These are phyloP conservation scores for Tachycineta bicolor DNA, from an alignment of 2,113 vertebrate species.

Conservation along the genomic window DNA sequence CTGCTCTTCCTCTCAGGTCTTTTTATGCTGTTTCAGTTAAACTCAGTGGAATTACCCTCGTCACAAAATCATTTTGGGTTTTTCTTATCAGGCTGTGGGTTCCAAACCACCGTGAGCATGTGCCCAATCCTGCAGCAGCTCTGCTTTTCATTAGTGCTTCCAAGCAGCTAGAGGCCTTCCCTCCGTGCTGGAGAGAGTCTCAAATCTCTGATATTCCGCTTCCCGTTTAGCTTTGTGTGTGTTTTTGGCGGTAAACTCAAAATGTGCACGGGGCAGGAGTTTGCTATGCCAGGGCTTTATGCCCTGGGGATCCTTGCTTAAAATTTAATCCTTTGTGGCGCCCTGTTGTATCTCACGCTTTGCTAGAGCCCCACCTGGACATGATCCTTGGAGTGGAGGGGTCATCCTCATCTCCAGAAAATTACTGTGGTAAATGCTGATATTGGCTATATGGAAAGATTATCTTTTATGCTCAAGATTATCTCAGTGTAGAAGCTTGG, in stretches of 20 bases:
- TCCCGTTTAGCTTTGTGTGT: not conserved
- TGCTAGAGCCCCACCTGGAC: not conserved
- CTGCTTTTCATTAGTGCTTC: not conserved
- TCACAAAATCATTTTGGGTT: conserved; percentile 6
- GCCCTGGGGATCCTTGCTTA: not conserved
- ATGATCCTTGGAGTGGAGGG: not conserved
- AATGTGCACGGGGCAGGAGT: not conserved
- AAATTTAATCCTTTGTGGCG: not conserved
- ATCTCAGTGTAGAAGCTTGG: not conserved
- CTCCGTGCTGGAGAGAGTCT: not conserved
- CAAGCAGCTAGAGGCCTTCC: not conserved
- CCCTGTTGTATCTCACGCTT: not conserved
- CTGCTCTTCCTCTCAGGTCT: conserved; percentile 8
- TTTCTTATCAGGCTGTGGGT: not conserved
- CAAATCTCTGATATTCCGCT: not conserved
- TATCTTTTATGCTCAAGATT: not conserved
- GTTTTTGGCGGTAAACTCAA: not conserved
- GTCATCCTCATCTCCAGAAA: not conserved
- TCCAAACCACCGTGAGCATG: not conserved
- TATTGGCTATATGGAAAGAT: not conserved
- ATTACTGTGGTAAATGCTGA: not conserved
- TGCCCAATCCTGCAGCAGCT: not conserved
- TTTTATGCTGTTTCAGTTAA: not conserved
- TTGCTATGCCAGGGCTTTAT: not conserved
- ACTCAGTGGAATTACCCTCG: conserved; percentile 4